These are phyloP conservation scores for Scaptomyza montana DNA, from an alignment of 1,140 invertebrate species.

Conservation along the genomic window DNA sequence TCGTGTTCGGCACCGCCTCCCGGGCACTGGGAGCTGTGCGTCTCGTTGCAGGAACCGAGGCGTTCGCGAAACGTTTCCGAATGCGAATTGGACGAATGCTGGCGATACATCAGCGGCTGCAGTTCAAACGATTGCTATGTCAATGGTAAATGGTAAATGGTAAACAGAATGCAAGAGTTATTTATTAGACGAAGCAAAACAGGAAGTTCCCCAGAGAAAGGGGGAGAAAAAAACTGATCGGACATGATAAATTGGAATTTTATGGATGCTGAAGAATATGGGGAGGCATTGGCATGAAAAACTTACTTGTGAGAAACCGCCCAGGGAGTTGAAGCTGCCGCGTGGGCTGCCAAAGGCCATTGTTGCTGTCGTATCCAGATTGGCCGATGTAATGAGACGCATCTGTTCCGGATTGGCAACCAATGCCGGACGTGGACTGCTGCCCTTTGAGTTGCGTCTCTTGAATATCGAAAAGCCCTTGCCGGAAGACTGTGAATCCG, in stretches of 20 bases:
- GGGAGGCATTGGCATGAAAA: constrained; percentile 3
- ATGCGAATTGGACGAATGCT: constrained; percentile 77
- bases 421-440: constrained; percentile 62
- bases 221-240: constrained; percentile 10
- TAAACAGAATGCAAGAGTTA: constrained; percentile 28
- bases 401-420: constrained; percentile 68
- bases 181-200: constrained; percentile 13
- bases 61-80: constrained; percentile 79
- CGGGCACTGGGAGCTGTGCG: constrained; percentile 72
- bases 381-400: constrained; percentile 82
- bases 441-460: constrained; percentile 80
- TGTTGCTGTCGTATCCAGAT: constrained; percentile 76
- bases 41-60: constrained; percentile 77
- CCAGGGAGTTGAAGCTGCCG: constrained; percentile 78
- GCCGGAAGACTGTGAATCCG: constrained; percentile 76
- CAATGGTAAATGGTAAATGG: constrained; percentile 34
- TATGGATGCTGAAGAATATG: not conserved
- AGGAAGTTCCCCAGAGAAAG: constrained; percentile 52
- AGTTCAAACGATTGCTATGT: constrained; percentile 79
- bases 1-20: constrained; percentile 60
- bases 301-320: constrained; percentile 77
- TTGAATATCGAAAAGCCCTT: constrained; percentile 78
- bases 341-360: constrained; percentile 78
- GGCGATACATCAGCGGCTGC: constrained; percentile 76
- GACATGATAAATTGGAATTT: constrained; percentile 57